Evolutionary conservation across 2,113 vertebrate genomes (phyloP).

Genomic region (Bagarius yarrelli): DNA sequence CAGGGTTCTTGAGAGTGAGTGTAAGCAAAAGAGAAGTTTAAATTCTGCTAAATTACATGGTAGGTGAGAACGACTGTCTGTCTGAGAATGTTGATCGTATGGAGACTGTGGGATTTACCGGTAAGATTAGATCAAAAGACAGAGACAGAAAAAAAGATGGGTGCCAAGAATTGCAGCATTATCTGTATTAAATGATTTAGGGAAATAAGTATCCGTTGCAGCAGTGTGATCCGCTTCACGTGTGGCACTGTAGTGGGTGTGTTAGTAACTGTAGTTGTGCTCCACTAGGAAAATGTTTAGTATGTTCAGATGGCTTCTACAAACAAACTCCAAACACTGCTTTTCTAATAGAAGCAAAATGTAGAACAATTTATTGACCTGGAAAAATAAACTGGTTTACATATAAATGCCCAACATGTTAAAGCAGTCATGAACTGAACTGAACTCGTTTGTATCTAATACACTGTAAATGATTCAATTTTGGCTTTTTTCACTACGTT

Average conservation of each 20-base stretch:
- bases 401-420: not conserved
- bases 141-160: not conserved
- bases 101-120: slow-evolving; percentile 35
- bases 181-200: slow-evolving; percentile 29
- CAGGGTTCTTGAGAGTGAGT: not conserved
- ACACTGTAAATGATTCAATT: not conserved
- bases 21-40: not conserved
- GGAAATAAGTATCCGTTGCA: slow-evolving; percentile 13
- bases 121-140: slow-evolving; percentile 29
- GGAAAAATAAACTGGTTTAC: not conserved
- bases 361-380: not conserved
- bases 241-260: not conserved
- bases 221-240: not conserved
- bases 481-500: not conserved
- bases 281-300: not conserved
- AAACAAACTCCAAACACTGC: slow-evolving; percentile 17
- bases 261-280: not conserved
- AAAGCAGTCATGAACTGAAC: not conserved
- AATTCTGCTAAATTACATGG: slow-evolving; percentile 29
- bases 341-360: not conserved
- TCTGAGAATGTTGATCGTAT: slow-evolving; percentile 40
- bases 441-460: not conserved
- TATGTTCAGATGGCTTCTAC: slow-evolving; percentile 12
- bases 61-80: slow-evolving; percentile 23
- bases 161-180: not conserved